Evolutionary conservation across 2,888 invertebrate genomes (phyloP), one percentile per base, ranked within the genome.

Genomic region (Dicyrtomina minuta): DNA sequence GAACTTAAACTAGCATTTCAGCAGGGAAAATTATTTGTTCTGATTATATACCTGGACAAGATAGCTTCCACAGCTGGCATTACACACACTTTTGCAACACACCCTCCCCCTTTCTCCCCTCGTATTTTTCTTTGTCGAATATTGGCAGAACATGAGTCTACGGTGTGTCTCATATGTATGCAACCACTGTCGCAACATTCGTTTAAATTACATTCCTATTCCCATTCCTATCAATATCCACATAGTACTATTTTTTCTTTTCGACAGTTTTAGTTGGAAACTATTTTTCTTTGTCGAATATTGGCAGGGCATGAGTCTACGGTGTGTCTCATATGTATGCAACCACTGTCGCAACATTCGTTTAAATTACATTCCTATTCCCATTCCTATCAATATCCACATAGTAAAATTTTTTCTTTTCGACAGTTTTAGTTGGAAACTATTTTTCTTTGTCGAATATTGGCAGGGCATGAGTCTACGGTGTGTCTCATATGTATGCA

Each of bases 21-120:
- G 22, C 51, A 51, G 51, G 22, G 51, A 51, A 51, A 51, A 51
- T n/a, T 51, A 51, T 51, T 51, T 51, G 22, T 22, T 17, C 17
- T 17, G 51, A 51, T 51, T 51, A 51, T n/a, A n/a, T 51, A 51
- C 51, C 51, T 51, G 51, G 22, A 51, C 51, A n/a, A 17, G 20
- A 51, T 17, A 51, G 51, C n/a, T 22, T 51, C 17, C 17, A 22
- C 51, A 51, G 51, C 51, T 51, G 51, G 51, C 51, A 17, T 20
- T 51, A 51, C 46, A 46, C 46, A 17, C 20, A 51, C 20, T 17
- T 8, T 10, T 22, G 12, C 51, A n/a, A 51, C 20, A 51, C 51
- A 4, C 46, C 12, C 46, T 46, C 46, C 12, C 46, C 12, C 46
- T 46, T 13, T 46, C 46, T 46, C 13, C 46, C 46, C 3, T 17